Evolutionary conservation across 2,113 vertebrate species (phyloP).

Genomic region (Marcusenius ussheri): DNA sequence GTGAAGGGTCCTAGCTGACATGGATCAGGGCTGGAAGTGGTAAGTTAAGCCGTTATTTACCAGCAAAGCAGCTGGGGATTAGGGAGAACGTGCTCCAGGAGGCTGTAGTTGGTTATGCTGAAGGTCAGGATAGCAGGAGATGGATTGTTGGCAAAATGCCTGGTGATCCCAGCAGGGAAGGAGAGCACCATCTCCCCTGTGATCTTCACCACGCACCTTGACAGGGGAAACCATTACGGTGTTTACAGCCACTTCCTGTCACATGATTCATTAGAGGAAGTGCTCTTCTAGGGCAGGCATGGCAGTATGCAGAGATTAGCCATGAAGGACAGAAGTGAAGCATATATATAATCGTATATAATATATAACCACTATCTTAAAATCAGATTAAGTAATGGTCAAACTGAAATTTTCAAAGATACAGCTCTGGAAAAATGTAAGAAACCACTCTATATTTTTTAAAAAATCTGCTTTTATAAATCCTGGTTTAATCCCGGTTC

Average conservation of each 20-base stretch:
- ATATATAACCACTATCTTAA: not conserved
- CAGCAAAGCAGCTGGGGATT: slow-evolving; percentile 97
- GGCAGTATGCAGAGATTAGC: not conserved
- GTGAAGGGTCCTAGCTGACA: not conserved
- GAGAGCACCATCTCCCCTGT: slow-evolving; percentile 95
- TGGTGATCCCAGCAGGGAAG: slow-evolving; percentile 91
- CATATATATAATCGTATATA: not conserved
- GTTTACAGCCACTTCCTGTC: slow-evolving; percentile 4
- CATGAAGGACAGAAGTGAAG: not conserved
- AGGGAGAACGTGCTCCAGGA: slow-evolving; percentile 91
- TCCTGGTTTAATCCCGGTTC: not conserved
- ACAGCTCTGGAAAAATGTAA: not conserved
- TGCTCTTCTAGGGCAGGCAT: not conserved
- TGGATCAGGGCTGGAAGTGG: not conserved
- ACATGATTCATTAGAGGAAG: not conserved
- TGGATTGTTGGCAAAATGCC: slow-evolving; percentile 87
- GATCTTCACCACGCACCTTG: slow-evolving; percentile 92
- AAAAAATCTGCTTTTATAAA: not conserved
- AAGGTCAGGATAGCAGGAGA: slow-evolving; percentile 84
- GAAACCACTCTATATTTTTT: not conserved
- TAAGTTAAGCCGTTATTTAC: slow-evolving; percentile 51
- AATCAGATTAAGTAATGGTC: not conserved
- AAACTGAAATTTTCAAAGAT: not conserved
- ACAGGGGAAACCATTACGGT: slow-evolving; percentile 12
- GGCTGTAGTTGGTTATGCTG: slow-evolving; percentile 81